phyloP scores from a whole-genome alignment of 2,113 vertebrate genomes.

The Paramisgurnus dabryanus region DNA sequence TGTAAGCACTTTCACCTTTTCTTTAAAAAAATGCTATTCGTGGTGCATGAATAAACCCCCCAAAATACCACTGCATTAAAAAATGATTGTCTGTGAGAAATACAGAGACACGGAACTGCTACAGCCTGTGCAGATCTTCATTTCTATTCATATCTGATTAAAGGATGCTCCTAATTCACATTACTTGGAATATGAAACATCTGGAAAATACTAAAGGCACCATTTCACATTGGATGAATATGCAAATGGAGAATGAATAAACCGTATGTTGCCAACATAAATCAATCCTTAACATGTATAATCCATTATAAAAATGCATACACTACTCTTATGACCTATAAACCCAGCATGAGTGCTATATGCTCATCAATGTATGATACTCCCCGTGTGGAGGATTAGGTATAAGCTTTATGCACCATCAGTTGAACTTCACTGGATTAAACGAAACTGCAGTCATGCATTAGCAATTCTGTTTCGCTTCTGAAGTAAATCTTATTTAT shows the following conservation, averaged over 20 bases:
- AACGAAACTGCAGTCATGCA: constrained; percentile 50
- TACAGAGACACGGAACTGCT: too few relatives aligned
- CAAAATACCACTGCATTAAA: too few relatives aligned
- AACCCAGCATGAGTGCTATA: constrained; percentile 3
- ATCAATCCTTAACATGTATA: constrained; percentile 37
- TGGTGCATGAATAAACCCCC: too few relatives aligned
- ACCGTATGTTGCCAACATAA: constrained; percentile 8
- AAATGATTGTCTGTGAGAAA: not conserved
- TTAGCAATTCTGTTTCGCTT: constrained; percentile 37
- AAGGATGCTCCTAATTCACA: not conserved
- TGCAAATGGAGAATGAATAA: constrained; percentile 24
- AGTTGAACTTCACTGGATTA: constrained; percentile 65
- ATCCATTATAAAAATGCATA: constrained; percentile 44
- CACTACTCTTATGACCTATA: constrained; percentile 6
- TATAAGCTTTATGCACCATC: constrained; percentile 63
- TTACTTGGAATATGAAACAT: not conserved
- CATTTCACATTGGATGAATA: not conserved
- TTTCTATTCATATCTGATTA: not conserved
- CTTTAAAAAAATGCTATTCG: too few relatives aligned
- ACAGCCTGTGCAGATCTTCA: not conserved
- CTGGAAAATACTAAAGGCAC: not conserved
- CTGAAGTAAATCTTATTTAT: constrained; percentile 28
- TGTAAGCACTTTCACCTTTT: not conserved
- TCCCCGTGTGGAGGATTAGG: constrained; percentile 62
- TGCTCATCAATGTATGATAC: constrained; percentile 40